phyloP scores from a whole-genome alignment of 30 jellyfish, hydroid and myxozoan species.

The Chrysaora quinquecirrha region DNA sequence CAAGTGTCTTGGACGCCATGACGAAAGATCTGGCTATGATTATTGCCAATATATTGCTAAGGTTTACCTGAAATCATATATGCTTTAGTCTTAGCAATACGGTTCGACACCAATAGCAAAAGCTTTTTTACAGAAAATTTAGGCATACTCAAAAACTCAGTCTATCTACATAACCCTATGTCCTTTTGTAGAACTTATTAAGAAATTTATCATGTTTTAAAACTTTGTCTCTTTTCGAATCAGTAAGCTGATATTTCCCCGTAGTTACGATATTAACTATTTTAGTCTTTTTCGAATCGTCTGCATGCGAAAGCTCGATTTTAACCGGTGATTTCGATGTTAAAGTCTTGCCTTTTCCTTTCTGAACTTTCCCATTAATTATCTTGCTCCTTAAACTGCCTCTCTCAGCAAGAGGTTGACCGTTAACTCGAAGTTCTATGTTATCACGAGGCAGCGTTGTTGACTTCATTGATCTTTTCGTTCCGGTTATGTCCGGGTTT shows the following conservation, averaged over 20 bases:
- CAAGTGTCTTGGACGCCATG: too few species aligned
- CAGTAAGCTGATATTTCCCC: constrained; percentile 76
- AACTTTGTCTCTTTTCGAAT: constrained; percentile 60
- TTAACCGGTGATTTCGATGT: constrained; percentile 81
- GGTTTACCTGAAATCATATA: too few species aligned
- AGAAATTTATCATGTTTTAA: constrained; percentile 6
- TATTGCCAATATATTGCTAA: too few species aligned
- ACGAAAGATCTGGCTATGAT: too few species aligned
- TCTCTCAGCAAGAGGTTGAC: constrained; percentile 64
- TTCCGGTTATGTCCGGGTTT: constrained; percentile 57
- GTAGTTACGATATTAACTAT: constrained; percentile 88
- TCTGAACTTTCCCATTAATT: constrained; percentile 63
- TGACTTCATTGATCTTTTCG: constrained; percentile 53
- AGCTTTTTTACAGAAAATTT: too few species aligned
- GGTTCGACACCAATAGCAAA: too few species aligned
- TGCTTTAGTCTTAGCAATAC: too few species aligned
- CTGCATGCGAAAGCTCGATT: constrained; percentile 82
- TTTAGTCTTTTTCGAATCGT: constrained; percentile 77
- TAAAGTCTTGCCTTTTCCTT: constrained; percentile 77
- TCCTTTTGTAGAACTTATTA: constrained; percentile 16
- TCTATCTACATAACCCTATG: too few species aligned
- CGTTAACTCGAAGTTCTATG: constrained; percentile 81
- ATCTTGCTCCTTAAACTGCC: constrained; percentile 67
- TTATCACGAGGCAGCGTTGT: constrained; percentile 64
- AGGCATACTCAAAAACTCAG: too few species aligned